A percentile compares a stretch with the other conserved stretches of the same genome.
Conservation (phyloP, 37 sponge, comb jelly and placozoan species). For the Spongia lamella region DNA sequence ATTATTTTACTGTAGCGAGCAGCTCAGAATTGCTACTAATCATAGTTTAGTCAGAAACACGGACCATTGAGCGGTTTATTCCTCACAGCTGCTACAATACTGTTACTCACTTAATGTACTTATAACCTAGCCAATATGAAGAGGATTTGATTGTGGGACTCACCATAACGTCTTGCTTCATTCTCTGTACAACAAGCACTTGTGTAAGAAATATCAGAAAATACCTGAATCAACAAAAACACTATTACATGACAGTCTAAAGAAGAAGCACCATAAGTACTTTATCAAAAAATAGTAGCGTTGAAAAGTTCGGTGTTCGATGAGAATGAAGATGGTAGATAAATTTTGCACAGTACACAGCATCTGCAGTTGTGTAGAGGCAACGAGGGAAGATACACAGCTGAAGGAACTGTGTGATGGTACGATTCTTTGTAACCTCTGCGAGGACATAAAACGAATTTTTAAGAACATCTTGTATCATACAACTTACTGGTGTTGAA, state of each 20-base stretch:
- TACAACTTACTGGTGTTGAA: constrained; percentile 70
- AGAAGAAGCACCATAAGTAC: neutral
- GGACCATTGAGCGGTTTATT: neutral
- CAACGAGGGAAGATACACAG: constrained; percentile 94
- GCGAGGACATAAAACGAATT: neutral
- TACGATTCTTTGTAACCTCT: constrained; percentile 74
- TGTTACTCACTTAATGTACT: neutral
- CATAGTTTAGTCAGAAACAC: neutral
- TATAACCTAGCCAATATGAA: neutral
- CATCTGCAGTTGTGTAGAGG: constrained; percentile 88
- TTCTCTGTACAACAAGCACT: constrained; percentile 95
- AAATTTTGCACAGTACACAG: constrained; percentile 94
- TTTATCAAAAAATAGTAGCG: constrained; percentile 91
- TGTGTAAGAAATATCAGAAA: constrained; percentile 93
- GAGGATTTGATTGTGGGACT: neutral
- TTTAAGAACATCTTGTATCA: neutral
- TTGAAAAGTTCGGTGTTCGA: constrained; percentile 93
- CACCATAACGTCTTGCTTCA: constrained; percentile 92
- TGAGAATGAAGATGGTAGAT: constrained; percentile 75
- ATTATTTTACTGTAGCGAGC: too few species aligned
- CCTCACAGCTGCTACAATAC: neutral
- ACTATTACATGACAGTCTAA: neutral
- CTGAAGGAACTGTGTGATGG: constrained; percentile 92
- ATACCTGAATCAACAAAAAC: constrained; percentile 50
- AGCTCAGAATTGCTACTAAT: too few species aligned